Base-by-base conservation (phyloP, 1,140 invertebrate species). In the Contarinia nasturtii region DNA sequence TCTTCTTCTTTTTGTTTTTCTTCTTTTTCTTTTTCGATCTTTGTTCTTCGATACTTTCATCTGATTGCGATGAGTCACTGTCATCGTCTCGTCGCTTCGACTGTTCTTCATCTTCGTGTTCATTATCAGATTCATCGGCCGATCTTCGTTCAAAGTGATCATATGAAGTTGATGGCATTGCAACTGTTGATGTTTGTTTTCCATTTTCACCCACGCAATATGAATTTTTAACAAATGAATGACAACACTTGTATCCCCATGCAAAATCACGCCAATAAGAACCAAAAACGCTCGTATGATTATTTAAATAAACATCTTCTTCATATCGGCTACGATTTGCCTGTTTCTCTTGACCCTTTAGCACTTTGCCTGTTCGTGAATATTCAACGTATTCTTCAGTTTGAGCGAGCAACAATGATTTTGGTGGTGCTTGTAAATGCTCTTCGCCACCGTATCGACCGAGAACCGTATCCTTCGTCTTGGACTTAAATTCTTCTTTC, bases 171-270 rank as follows among this genome's bases (percentile, higher is more conserved):
- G 27, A 27, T 27, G 14, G 18, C 36, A 38, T 38, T 34, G n/a
- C 33, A 3, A 10, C 22, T 40, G 38, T 56, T 42, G 36, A 49
- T 48, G 43, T 33, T 8, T 50, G 48, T 43, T 49, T 57, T 77
- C 85, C 86, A 7, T 79, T 70, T 58, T 85, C 81, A 3, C 91
- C 90, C 21, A 88, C 83, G 52, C 85, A 88, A 56, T 87, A 88
- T 0, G 83, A 86, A 69, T 86, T 82, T 72, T 94, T 94, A 1
- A 98, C 75, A 51, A 86, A 82, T 0, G 88, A 90, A 62, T 96
- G 80, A 66, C 95, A 99, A 59, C 95, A 98, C 57, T 85, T 85
- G 62, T 84, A 98, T 0, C 93, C 95, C 95, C 95, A 99, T 48
- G 77, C 68, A 1, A 89, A 90, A 50, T 79, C 75, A 52, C 75